Base-by-base conservation (phyloP, 2,113 vertebrate species). In the Rhinoptilus africanus region DNA sequence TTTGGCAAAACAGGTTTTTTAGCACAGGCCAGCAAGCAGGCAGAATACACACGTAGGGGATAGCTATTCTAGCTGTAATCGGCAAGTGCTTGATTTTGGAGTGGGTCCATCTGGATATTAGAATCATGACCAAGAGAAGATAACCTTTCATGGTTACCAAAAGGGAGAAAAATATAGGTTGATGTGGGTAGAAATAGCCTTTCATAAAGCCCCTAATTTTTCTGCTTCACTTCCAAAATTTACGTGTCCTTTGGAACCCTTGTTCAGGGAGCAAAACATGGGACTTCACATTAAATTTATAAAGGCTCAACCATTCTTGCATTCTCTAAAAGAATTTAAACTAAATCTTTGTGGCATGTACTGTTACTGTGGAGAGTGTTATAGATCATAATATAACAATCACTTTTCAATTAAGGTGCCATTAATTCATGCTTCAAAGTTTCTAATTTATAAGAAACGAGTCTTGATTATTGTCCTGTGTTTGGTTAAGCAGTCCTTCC, bases 401-500 rank as follows among this genome's bases (percentile, higher is more conserved):
- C 0, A 0, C 37, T 93, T 89, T 94, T 82, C 60, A 76, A 12
- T 62, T 89, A 89, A 64, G 43, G 37, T 76, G 18, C 28, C 20
- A 28, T 91, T 87, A 92, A 81, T 89, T 91, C 68, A 66, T 56
- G 45, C n/a, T 69, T 68, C 45, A 57, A 24, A 89, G 35, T 37
- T 48, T 74, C 56, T 82, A 45, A 73, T 72, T 82, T 23, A 24
- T 66, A 67, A 72, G 69, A 71, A 69, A 62, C 12, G 54, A 92
- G 30, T 30, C 81, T 95, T 0, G 0, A 1, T 92, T 87, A 4
- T 80, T 41, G 28, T 54, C 16, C 23, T 47, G 21, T 47, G n/a
- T 73, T 94, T 93, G 63, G 23, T 86, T 90, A 93, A 95, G 15
- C 19, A 66, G 26, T 22, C n/a, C 45, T 91, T 93, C 69, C 91